phyloP scores from a whole-genome alignment of 2,113 vertebrate genomes.

The Cacatua alba region DNA sequence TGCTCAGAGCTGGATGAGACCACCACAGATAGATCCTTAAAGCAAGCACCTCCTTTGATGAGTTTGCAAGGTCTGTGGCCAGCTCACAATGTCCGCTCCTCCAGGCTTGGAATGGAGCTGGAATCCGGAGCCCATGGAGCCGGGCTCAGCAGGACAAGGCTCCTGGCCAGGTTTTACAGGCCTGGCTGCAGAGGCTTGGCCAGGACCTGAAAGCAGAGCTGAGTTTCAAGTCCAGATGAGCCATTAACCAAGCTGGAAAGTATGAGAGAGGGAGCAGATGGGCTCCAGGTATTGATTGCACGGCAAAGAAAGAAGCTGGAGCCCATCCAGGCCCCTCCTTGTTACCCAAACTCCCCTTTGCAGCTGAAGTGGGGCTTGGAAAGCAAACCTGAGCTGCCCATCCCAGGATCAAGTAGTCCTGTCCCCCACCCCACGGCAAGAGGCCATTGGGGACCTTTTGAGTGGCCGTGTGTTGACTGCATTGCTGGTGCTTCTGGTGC shows the following conservation, averaged over 20 bases:
- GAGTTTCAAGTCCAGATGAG: background rate
- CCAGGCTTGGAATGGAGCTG: background rate
- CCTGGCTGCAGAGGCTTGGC: background rate
- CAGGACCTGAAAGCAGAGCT: background rate
- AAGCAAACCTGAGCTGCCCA: background rate
- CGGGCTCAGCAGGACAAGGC: background rate
- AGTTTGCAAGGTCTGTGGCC: background rate
- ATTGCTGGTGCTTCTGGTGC: background rate
- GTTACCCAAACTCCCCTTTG: background rate
- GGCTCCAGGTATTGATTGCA: background rate
- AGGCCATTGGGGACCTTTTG: accelerated
- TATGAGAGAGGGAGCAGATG: background rate
- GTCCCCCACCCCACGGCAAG: accelerated
- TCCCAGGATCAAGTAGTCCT: accelerated
- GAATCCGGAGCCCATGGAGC: accelerated
- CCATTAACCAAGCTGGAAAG: background rate
- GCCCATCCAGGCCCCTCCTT: background rate
- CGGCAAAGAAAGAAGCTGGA: background rate
- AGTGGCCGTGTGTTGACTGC: accelerated
- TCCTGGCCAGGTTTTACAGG: background rate
- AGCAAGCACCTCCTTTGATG: background rate
- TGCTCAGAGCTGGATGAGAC: background rate
- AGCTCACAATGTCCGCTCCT: background rate
- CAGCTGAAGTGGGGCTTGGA: too few species aligned
- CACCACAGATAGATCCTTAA: background rate